Evolutionary conservation across 2,113 vertebrate genomes (phyloP).

Genomic region (Zosterops hypoxanthus): DNA sequence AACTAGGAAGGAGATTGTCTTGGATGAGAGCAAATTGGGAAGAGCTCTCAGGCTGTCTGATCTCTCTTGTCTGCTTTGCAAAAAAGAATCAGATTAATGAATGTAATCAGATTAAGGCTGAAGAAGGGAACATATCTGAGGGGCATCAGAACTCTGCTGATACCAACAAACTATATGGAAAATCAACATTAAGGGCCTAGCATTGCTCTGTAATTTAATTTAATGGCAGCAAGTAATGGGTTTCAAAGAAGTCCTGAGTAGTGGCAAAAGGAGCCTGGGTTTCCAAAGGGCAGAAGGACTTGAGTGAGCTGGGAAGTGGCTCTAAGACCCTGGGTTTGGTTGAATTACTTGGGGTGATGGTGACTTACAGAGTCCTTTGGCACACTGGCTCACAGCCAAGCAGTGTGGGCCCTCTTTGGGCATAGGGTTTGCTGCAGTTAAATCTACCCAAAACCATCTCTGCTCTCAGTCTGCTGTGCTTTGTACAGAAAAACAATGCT

Average conservation of each 20-base stretch:
- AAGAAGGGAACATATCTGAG: slow-evolving; percentile 15
- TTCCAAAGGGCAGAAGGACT: neutral
- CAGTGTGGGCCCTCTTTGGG: neutral
- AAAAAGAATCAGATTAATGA: slow-evolving; percentile 53
- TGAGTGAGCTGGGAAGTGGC: neutral
- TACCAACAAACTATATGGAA: neutral
- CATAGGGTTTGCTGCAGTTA: neutral
- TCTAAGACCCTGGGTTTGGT: neutral
- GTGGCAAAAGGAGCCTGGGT: neutral
- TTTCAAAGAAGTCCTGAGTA: neutral
- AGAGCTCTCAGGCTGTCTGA: slow-evolving; percentile 23
- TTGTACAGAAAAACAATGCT: neutral
- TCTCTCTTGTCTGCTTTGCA: slow-evolving; percentile 31
- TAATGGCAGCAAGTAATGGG: neutral
- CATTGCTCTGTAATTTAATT: neutral
- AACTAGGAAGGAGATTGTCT: neutral
- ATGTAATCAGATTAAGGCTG: slow-evolving; percentile 4
- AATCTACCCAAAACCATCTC: neutral
- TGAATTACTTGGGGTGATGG: neutral
- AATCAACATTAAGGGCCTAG: neutral
- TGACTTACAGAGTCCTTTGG: neutral
- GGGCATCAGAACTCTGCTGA: slow-evolving; percentile 21
- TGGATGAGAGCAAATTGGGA: neutral
- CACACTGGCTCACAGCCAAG: neutral
- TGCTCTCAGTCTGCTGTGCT: neutral